Evolutionary conservation across 2,888 invertebrate genomes (phyloP), one percentile per base, ranked within the genome.

Genomic region (Campoplex capitator): DNA sequence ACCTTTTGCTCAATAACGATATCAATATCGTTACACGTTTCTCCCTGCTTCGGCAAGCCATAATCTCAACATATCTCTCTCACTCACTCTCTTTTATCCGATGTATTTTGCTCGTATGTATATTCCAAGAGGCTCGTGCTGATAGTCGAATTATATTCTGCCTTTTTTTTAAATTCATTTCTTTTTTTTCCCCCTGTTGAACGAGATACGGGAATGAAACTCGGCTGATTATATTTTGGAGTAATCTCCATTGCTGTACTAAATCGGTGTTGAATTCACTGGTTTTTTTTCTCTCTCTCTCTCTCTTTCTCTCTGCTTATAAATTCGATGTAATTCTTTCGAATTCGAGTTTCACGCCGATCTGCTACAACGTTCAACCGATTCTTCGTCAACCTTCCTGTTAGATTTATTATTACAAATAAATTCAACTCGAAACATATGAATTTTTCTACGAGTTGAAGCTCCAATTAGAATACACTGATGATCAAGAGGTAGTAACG

Each of bases 21-120:
- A 87, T 84, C 87, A 84, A 87, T 87, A 87, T 87, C 86, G 84
- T 87, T 87, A 87, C 87, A 82, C 82, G 87, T 84, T 84, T 87
- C 70, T 45, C 54, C 45, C 58, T 77, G 35, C 65, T 77, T 38
- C 73, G 73, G 28, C 73, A 65, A 71, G 65, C 51, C 65, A 81
- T 65, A 81, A 81, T 71, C 65, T 38, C 65, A 32, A 73, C 16
- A 62, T 80, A 70, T 58, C 58, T 75, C 62, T 18, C 75, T 62
- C 75, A 2, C 75, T 62, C 75, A 2, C 58, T 28, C 58, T 48
- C 23, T 28, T 32, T 67, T n/a, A 16, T 23, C 16, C 32, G 54
- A 38, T 68, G 67, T 68, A 67, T 67, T 67, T 56, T 54, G 23
- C 18, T 35, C 35, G 35, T 73, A 54, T 76, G 28, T 16, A 62